phyloP scores from a whole-genome alignment of 2,113 vertebrate genomes.

The Tachuris rubrigastra region DNA sequence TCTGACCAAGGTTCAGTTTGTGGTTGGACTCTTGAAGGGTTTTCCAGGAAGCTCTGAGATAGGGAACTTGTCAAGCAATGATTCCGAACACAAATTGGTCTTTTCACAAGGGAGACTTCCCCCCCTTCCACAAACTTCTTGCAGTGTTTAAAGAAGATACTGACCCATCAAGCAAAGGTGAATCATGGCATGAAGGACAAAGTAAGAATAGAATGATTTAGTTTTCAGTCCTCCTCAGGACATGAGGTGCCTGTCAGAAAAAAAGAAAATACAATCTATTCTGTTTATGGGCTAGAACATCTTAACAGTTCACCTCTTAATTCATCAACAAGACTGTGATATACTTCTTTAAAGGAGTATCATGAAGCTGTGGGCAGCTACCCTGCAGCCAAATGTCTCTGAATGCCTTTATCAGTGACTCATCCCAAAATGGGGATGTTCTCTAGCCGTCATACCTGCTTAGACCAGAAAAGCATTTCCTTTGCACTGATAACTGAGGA shows the following conservation, averaged over 20 bases:
- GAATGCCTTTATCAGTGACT: not conserved
- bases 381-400: not conserved
- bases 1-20: not conserved
- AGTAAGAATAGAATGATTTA: not conserved
- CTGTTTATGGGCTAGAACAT: not conserved
- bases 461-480: not conserved
- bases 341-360: not conserved
- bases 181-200: not conserved
- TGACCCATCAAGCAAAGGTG: not conserved
- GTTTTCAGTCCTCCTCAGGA: not conserved
- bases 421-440: not conserved
- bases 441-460: not conserved
- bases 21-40: not conserved
- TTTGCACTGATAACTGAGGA: not conserved
- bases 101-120: not conserved
- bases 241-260: not conserved
- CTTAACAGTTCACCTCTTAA: not conserved
- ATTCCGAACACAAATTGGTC: not conserved
- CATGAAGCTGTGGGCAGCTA: not conserved
- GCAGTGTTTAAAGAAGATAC: not conserved
- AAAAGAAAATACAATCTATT: not conserved
- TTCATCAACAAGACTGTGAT: not conserved
- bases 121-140: not conserved
- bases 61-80: not conserved
- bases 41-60: constrained; percentile 4